These are phyloP conservation scores for Melanerpes aurifrons DNA, from an alignment of 2,113 vertebrate genomes.

Conservation along the genomic window DNA sequence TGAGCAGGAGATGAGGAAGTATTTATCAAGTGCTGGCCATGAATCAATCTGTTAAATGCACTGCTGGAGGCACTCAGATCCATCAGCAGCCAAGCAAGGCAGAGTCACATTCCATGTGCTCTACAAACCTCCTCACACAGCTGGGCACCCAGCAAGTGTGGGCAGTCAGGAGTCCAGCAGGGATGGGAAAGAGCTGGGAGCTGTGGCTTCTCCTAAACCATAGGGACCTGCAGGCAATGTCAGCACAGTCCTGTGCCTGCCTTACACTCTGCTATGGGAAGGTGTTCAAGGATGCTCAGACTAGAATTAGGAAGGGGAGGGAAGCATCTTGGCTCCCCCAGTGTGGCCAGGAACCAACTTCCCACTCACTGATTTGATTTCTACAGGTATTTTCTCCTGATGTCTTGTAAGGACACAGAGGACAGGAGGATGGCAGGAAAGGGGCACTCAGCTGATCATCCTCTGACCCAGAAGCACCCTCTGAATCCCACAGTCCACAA, in stretches of 20 bases:
- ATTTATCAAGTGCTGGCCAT: background rate
- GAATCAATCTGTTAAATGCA: background rate
- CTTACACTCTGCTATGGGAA: background rate
- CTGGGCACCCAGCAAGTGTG: background rate
- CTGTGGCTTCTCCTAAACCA: background rate
- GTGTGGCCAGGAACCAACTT: background rate
- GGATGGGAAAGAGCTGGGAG: background rate
- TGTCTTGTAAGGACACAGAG: background rate
- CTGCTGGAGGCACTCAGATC: background rate
- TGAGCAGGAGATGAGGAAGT: background rate
- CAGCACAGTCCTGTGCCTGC: background rate
- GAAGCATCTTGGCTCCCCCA: background rate
- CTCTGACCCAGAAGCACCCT: background rate
- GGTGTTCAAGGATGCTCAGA: background rate
- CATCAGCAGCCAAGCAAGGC: background rate
- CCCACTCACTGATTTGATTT: background rate
- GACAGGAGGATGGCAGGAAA: background rate
- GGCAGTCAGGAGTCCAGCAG: background rate
- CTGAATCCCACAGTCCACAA: background rate
- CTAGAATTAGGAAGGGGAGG: background rate
- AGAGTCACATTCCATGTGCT: background rate
- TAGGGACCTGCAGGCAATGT: background rate
- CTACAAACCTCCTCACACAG: background rate
- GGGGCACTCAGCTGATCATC: background rate
- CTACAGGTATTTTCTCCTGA: background rate